Base-by-base conservation (phyloP, 1,140 invertebrate species). In the Drosophila cardini region DNA sequence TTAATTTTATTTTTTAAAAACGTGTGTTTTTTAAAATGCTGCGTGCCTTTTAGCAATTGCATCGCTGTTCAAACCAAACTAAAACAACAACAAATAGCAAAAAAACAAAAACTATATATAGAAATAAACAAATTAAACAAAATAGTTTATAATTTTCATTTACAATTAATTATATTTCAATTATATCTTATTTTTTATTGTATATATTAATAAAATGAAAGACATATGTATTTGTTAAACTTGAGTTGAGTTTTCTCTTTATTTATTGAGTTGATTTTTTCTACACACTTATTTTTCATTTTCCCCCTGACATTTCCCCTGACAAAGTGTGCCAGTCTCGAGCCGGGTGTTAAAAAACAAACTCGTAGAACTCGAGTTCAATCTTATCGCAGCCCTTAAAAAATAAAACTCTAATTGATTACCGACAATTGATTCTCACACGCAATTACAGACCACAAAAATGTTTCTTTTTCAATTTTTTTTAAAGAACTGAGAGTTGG, bases 11-110 rank as follows among this genome's bases (percentile, higher is more conserved):
- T 84, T 89, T 89, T 89, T 89, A 90, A 89, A 89, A 89, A 89
- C 77, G 80, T 86, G 81, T 81, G 87, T 80, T 90, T 90, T 90
- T 90, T 76, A 86, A 90, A 90, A 90, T 90, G 87, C 87, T 90
- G 87, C 82, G 87, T 90, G 87, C 87, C 87, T 90, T 90, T 90
- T 90, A 90, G 85, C 84, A 84, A 89, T 78, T 62, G 56, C 61
- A 55, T 80, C 74, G 85, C 60, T 76, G 80, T 50, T 26, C 34
- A 45, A 58, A 48, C 55, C 45, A n/a, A 48, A 43, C 8, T 40
- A 40, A 15, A 67, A 26, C 21, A 48, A 46, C 21, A 75, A 68
- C 36, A 50, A 16, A 60, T 18, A 63, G 10, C 46, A 50, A 53
- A 50, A 56, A 52, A 10, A 61, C n/a, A n/a, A n/a, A n/a, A 57